phyloP scores from a whole-genome alignment of 2,113 vertebrate species.

The Boleophthalmus pectinirostris region DNA sequence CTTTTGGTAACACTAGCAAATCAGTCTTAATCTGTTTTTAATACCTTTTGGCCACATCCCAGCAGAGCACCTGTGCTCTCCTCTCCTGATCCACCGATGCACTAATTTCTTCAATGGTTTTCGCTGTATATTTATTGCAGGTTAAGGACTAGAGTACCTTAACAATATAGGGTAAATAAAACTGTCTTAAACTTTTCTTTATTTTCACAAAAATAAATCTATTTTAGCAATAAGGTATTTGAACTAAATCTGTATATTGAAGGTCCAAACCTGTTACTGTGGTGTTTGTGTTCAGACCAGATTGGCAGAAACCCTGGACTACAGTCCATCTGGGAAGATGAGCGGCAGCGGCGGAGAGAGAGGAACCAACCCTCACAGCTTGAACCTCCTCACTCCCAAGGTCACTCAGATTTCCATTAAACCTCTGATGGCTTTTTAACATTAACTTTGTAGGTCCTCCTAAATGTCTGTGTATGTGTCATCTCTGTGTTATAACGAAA shows the following conservation, averaged over 20 bases:
- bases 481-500: too few relatives aligned
- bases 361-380: constrained; percentile 88
- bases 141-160: too few relatives aligned
- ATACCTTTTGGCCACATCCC: too few relatives aligned
- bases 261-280: neutral
- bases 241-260: neutral
- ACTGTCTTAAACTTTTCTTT: neutral
- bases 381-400: constrained; percentile 87
- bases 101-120: too few relatives aligned
- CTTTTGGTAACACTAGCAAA: too few relatives aligned
- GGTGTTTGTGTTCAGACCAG: constrained; percentile 81
- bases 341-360: constrained; percentile 90
- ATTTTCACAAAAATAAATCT: neutral
- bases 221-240: neutral
- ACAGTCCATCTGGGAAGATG: constrained; percentile 97
- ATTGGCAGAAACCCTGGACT: constrained; percentile 94
- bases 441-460: neutral
- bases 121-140: too few relatives aligned
- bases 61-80: too few relatives aligned
- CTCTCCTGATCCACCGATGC: too few relatives aligned
- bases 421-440: neutral
- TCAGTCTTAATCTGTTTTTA: too few relatives aligned
- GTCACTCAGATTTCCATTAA: constrained; percentile 66
- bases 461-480: neutral
- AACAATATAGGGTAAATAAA: neutral